Evolutionary conservation across 2,797 vertebrate species (phyloP).

Genomic region (Oophaga sylvatica): DNA sequence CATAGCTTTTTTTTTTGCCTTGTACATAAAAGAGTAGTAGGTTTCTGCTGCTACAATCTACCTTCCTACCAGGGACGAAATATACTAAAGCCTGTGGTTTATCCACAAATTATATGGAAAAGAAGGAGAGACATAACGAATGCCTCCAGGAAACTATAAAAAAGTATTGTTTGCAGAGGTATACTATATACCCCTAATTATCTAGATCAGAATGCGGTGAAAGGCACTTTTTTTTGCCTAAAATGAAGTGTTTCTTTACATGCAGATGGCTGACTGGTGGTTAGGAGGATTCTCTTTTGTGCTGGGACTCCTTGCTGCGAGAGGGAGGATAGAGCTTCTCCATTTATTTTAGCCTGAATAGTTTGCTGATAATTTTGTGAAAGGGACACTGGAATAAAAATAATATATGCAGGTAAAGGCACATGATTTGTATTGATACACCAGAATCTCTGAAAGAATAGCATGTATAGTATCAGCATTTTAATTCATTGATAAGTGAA

Average conservation of each 20-base stretch:
- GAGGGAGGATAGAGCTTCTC: no score
- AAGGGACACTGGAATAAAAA: background rate
- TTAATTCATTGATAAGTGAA: background rate
- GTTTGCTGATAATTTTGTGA: background rate
- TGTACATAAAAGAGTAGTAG: no score
- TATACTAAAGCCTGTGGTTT: no score
- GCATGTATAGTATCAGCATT: background rate
- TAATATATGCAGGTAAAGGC: background rate
- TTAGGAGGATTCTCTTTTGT: no score
- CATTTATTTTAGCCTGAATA: no score
- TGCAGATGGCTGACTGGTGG: no score
- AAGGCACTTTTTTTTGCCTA: background rate
- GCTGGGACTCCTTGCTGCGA: no score
- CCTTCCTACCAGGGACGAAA: no score
- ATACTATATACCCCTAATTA: background rate
- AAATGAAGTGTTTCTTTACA: no score
- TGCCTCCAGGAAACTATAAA: background rate
- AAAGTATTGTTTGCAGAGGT: background rate
- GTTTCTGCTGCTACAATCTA: no score
- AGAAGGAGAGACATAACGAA: background rate
- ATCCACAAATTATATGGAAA: no score
- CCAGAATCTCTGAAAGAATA: background rate
- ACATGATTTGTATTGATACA: background rate
- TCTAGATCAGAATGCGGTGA: background rate
- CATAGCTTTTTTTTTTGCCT: no score